Percentiles rank a stretch among this genome's conserved stretches.
These are phyloP conservation scores for Mormyrus iriodes DNA, from an alignment of 2,113 vertebrate genomes.

Conservation along the genomic window DNA sequence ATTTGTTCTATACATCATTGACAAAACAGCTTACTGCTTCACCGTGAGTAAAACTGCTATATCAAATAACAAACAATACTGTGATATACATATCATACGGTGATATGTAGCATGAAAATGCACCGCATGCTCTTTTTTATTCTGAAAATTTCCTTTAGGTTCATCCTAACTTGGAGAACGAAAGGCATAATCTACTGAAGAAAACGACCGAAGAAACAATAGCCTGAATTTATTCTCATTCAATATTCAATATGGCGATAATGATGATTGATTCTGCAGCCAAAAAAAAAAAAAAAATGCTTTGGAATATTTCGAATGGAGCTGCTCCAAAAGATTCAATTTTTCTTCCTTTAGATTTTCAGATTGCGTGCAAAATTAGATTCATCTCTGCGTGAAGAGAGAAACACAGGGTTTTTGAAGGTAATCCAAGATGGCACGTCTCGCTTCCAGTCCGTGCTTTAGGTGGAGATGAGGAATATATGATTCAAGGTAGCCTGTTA, in stretches of 20 bases:
- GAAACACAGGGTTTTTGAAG: slow-evolving; percentile 3
- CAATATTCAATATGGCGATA: slow-evolving; percentile 4
- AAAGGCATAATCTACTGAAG: slow-evolving; percentile 4
- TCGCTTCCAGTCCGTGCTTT: neutral
- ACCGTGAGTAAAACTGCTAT: neutral
- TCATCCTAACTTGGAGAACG: neutral
- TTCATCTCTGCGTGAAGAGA: slow-evolving; percentile 14
- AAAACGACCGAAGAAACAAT: neutral
- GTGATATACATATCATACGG: neutral
- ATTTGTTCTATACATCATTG: neutral
- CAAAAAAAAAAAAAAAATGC: neutral
- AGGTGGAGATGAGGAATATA: neutral
- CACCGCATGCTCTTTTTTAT: neutral
- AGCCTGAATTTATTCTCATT: slow-evolving; percentile 14
- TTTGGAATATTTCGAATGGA: slow-evolving; percentile 12
- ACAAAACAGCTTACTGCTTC: neutral
- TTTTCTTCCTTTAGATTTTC: slow-evolving; percentile 19
- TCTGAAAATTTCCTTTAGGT: neutral
- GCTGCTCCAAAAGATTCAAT: slow-evolving; percentile 13
- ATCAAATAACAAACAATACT: neutral
- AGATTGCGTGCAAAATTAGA: slow-evolving; percentile 19
- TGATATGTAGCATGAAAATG: neutral
- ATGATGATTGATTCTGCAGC: slow-evolving; percentile 18
- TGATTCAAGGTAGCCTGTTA: neutral
- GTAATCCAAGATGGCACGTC: slow-evolving; percentile 7